Evolutionary conservation across 1,140 invertebrate genomes (phyloP), one percentile per base, ranked within the genome.

Genomic region (Ceratina japonica): DNA sequence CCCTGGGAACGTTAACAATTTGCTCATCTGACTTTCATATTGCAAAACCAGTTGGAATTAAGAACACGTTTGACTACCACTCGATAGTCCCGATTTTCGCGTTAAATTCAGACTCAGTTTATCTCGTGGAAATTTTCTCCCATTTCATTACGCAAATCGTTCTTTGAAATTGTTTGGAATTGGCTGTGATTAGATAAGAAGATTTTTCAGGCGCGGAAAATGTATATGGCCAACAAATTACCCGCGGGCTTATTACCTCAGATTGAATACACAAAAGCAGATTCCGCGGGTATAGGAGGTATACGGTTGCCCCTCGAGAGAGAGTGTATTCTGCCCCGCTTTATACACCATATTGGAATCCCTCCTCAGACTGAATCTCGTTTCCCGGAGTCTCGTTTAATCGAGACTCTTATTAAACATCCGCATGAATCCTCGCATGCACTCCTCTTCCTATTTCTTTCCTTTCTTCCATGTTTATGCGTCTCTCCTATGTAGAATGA

Each of bases 211-310:
- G 2, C 59, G 51, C 15, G 56, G 66, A 75, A 84, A 71, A 24
- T 13, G 65, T 37, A 20, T 59, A 72, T 79, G 72, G 59, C 31
- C 59, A 51, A 69, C 71, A 80, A 75, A 84, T 83, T 80, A 72
- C 81, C 44, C 63, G 5, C 63, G 58, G 71, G 66, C 66, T 84
- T 85, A 85, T 85, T 84, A 85, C 73, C 78, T 63, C 24, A 81
- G 84, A 85, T 85, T 85, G 83, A 81, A 85, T 85, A 80, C 84
- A 85, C 78, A 76, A 85, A 81, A 61, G 82, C 83, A 84, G 65
- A 71, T 75, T 81, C 54, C 69, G 71, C 76, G 61, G 54, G 54
- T 24, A n/a, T 56, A 16, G 62, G 20, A 51, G 37, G 68, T 44
- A 16, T 37, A 69, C 37, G n/a, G 54, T 49, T 69, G 24, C 66